phyloP scores from a whole-genome alignment of 37 sponge, comb jelly and placozoan genomes.

The Theonella swinhoei region DNA sequence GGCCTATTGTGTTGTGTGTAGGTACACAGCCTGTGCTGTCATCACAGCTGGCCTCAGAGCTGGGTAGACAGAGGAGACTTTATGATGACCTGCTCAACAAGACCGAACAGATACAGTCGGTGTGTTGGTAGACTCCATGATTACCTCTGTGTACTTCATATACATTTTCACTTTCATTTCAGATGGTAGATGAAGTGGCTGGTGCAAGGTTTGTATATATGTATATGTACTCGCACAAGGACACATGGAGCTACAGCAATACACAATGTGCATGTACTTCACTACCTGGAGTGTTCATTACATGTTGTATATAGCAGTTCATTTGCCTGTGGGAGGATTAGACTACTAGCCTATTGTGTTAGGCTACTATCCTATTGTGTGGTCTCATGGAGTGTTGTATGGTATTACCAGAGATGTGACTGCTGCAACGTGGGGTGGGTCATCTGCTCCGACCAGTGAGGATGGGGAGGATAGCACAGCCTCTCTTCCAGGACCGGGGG shows the following conservation, averaged over 20 bases:
- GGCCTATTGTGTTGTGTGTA: conserved; percentile 2
- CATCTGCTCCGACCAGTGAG: conserved; percentile 48
- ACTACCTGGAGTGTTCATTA: neutral
- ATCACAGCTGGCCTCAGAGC: conserved; percentile 13
- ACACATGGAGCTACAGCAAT: neutral
- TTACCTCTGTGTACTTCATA: neutral
- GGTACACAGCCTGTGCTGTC: neutral
- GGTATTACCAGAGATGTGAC: conserved; percentile 42
- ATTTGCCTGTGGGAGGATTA: neutral
- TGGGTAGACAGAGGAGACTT: conserved; percentile 38
- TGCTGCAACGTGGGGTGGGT: conserved; percentile 83
- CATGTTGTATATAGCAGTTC: neutral
- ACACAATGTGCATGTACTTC: too few relatives aligned
- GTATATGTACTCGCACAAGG: neutral
- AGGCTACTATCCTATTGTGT: too few relatives aligned
- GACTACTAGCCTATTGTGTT: neutral
- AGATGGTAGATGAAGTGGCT: neutral
- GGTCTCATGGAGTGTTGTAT: too few relatives aligned
- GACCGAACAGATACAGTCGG: conserved; percentile 34
- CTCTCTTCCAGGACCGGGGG: conserved; percentile 5
- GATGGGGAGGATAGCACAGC: conserved; percentile 28
- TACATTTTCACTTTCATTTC: neutral
- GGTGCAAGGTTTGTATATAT: neutral
- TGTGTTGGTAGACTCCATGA: neutral
- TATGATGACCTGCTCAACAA: conserved; percentile 51